phyloP scores from a whole-genome alignment of 2,888 invertebrate genomes.

The Netelia fuscicornis region DNA sequence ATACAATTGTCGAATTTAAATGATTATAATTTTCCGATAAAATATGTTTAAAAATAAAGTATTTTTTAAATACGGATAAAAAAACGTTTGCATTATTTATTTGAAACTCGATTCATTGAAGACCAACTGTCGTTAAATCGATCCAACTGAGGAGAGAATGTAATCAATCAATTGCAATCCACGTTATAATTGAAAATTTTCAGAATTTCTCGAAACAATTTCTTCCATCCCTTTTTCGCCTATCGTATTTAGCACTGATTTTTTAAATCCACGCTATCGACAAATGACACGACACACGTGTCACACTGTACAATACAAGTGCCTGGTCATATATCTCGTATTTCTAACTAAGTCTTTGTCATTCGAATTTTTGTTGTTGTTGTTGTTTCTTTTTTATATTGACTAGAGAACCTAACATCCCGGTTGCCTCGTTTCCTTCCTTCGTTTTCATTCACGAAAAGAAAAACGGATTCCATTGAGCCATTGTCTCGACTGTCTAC shows the following conservation, averaged over 20 bases:
- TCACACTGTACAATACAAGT: not conserved
- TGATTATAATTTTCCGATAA: too few species aligned
- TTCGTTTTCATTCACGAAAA: conserved; percentile 32
- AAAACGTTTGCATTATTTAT: not conserved
- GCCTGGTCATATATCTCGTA: not conserved
- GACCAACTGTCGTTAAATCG: not conserved
- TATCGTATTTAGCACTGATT: not conserved
- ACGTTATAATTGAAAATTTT: too few species aligned
- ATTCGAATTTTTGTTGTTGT: not conserved
- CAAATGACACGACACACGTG: not conserved
- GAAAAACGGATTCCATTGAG: conserved; percentile 45
- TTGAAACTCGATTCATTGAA: not conserved
- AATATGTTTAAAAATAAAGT: too few species aligned
- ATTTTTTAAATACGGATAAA: conserved; percentile 1
- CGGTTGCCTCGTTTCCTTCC: conserved; percentile 4
- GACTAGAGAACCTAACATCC: conserved; percentile 4
- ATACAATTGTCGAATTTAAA: too few species aligned
- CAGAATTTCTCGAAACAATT: too few species aligned
- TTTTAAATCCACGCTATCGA: not conserved
- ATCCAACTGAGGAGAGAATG: too few species aligned
- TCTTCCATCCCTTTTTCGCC: not conserved
- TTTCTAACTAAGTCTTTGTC: not conserved
- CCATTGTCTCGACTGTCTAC: conserved; percentile 2
- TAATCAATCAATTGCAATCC: too few species aligned
- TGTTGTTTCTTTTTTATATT: conserved; percentile 2